phyloP scores from a whole-genome alignment of 2,113 vertebrate genomes.

The Sylvietta virens region DNA sequence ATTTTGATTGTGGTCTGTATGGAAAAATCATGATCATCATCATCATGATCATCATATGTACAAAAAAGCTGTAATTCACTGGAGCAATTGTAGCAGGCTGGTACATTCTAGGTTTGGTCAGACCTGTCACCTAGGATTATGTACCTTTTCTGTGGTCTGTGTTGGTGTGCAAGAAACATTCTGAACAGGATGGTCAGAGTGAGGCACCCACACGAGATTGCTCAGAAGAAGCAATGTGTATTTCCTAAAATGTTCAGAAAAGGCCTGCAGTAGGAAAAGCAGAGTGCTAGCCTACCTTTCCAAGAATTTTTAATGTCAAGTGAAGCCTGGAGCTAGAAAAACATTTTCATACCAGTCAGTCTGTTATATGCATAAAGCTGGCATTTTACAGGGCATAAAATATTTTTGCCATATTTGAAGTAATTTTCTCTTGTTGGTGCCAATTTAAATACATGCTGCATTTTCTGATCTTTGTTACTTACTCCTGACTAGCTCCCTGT shows the following conservation, averaged over 20 bases:
- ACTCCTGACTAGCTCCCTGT: neutral
- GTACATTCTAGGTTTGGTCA: neutral
- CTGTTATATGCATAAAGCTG: neutral
- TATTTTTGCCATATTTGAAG: slow-evolving; percentile 25
- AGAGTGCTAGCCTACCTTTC: slow-evolving; percentile 12
- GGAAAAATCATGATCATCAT: neutral
- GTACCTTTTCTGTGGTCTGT: neutral
- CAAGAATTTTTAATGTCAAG: slow-evolving; percentile 33
- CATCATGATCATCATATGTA: neutral
- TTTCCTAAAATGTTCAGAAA: neutral
- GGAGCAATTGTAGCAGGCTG: neutral
- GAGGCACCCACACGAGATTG: neutral
- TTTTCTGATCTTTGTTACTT: slow-evolving; percentile 1
- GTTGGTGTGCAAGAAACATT: neutral
- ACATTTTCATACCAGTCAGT: neutral
- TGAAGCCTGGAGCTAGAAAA: slow-evolving; percentile 45
- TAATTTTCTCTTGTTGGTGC: neutral
- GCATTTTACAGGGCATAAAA: slow-evolving; percentile 50
- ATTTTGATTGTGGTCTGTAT: neutral
- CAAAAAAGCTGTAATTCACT: neutral
- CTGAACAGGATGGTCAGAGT: neutral
- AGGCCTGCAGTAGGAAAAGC: neutral
- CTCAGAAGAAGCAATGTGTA: neutral
- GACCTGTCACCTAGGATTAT: neutral
- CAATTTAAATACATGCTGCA: slow-evolving; percentile 39